Percentiles rank a stretch among this genome's conserved stretches.
phyloP scores from a whole-genome alignment of 2,113 vertebrate genomes.

The Lophura nycthemera region DNA sequence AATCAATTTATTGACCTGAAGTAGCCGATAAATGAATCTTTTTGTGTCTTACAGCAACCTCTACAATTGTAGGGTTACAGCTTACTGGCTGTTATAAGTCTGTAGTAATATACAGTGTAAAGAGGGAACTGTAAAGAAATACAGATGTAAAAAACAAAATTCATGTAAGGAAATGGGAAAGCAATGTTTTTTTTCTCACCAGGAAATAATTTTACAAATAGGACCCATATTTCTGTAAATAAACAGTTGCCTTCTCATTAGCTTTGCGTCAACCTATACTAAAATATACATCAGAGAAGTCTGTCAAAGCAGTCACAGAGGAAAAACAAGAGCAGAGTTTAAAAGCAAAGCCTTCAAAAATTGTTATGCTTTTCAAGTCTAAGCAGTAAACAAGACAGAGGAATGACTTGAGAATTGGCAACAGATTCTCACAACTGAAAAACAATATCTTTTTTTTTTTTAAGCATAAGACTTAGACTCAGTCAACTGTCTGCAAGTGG shows the following conservation, averaged over 20 bases:
- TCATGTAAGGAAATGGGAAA: slow-evolving; percentile 17
- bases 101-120: not conserved
- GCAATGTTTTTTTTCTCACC: slow-evolving; percentile 17
- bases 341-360: slow-evolving; percentile 65
- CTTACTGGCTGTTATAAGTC: not conserved
- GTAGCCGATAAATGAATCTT: not conserved
- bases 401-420: slow-evolving; percentile 60
- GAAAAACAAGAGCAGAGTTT: slow-evolving; percentile 58
- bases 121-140: slow-evolving; percentile 9
- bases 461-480: slow-evolving; percentile 3
- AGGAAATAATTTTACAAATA: slow-evolving; percentile 60
- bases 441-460: not conserved
- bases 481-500: slow-evolving; percentile 41
- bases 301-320: slow-evolving; percentile 60
- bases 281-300: slow-evolving; percentile 66
- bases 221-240: slow-evolving; percentile 50
- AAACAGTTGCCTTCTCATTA: slow-evolving; percentile 58
- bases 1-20: not conserved
- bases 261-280: slow-evolving; percentile 39
- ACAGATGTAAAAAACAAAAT: not conserved
- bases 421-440: slow-evolving; percentile 1
- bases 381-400: slow-evolving; percentile 37
- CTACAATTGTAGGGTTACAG: not conserved
- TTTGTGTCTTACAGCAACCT: not conserved
- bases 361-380: slow-evolving; percentile 55